These are phyloP conservation scores for Ischnus inquisitorius DNA, from an alignment of 2,888 invertebrate genomes.

Conservation along the genomic window DNA sequence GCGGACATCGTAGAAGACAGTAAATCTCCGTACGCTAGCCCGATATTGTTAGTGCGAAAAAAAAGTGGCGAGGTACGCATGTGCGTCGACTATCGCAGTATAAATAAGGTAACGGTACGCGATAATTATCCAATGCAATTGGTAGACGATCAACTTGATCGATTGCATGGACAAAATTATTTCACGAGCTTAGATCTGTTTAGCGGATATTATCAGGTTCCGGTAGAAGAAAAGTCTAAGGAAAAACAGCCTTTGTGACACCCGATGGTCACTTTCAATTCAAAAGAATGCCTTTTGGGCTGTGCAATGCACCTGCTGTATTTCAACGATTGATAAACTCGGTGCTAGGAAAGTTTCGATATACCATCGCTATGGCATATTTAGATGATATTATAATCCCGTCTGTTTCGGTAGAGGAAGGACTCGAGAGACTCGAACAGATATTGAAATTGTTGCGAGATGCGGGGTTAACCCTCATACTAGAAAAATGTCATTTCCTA, in stretches of 20 bases:
- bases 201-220: slow-evolving; percentile 55
- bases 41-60: slow-evolving; percentile 71
- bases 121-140: slow-evolving; percentile 79
- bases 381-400: slow-evolving; percentile 78
- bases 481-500: slow-evolving; percentile 75
- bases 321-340: slow-evolving; percentile 76
- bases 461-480: slow-evolving; percentile 74
- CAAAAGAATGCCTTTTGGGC: slow-evolving; percentile 76
- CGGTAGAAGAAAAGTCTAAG: slow-evolving; percentile 13
- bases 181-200: slow-evolving; percentile 78
- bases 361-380: slow-evolving; percentile 71
- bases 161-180: slow-evolving; percentile 73
- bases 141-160: slow-evolving; percentile 80
- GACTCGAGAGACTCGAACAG: slow-evolving; percentile 69
- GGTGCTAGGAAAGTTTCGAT: slow-evolving; percentile 68
- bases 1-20: slow-evolving; percentile 61
- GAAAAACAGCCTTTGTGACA: slow-evolving; percentile 77
- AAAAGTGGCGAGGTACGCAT: slow-evolving; percentile 69
- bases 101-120: slow-evolving; percentile 77
- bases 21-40: slow-evolving; percentile 67
- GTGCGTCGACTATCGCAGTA: slow-evolving; percentile 73
- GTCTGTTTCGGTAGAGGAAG: slow-evolving; percentile 70
- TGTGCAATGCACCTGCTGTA: slow-evolving; percentile 76
- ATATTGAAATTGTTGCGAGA: slow-evolving; percentile 71
- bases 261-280: slow-evolving; percentile 79